Conservation (phyloP, 2,888 invertebrate species). For the Morpho achilles region DNA sequence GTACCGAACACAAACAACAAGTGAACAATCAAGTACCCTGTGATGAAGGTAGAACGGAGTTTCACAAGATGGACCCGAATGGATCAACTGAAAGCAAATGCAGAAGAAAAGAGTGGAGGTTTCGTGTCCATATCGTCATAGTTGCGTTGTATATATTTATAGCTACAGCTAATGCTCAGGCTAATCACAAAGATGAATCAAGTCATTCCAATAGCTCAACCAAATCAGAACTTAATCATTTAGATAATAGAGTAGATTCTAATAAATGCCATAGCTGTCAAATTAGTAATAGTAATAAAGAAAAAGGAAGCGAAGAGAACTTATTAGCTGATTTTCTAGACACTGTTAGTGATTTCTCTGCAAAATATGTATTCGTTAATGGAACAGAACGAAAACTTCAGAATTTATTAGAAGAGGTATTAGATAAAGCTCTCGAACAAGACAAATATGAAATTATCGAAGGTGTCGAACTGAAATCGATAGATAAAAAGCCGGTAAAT, state of each 20-base stretch:
- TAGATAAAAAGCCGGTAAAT: conserved; percentile 31
- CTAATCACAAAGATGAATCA: conserved; percentile 39
- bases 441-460: conserved; percentile 79
- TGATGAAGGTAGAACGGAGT: conserved; percentile 57
- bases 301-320: conserved; percentile 28
- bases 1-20: conserved; percentile 16
- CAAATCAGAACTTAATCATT: conserved; percentile 50
- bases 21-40: conserved; percentile 34
- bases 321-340: conserved; percentile 51
- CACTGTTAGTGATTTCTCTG: conserved; percentile 47
- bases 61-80: conserved; percentile 53
- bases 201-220: conserved; percentile 51
- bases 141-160: conserved; percentile 51
- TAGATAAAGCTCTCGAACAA: conserved; percentile 77
- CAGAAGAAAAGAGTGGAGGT: conserved; percentile 55
- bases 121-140: conserved; percentile 40
- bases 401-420: conserved; percentile 72
- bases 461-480: conserved; percentile 73
- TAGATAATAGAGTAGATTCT: conserved; percentile 61
- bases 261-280: conserved; percentile 71
- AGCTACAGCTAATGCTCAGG: conserved; percentile 50
- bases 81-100: conserved; percentile 36
- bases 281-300: conserved; percentile 48
- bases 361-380: conserved; percentile 53
- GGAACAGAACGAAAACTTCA: conserved; percentile 62